A percentile compares a stretch with the other conserved stretches of the same genome.
Conservation (phyloP, 2,113 vertebrate genomes). For the Symphodus melops region DNA sequence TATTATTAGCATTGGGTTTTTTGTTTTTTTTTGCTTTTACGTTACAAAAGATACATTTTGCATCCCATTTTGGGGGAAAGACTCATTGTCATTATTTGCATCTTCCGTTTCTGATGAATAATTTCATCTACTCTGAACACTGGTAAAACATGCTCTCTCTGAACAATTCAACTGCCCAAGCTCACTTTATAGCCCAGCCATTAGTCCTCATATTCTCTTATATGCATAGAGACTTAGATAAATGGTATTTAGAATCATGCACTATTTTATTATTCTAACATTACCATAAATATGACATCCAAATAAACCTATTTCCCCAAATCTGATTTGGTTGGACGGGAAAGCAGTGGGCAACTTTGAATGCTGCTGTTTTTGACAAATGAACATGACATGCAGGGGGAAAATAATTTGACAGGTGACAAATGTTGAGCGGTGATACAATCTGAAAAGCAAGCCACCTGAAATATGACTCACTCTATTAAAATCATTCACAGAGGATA, state of each 20-base stretch:
- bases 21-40: constrained; percentile 8
- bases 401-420: constrained; percentile 90
- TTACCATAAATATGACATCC: constrained; percentile 81
- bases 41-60: constrained; percentile 38
- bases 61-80: constrained; percentile 43
- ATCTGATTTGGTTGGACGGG: constrained; percentile 80
- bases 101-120: constrained; percentile 58
- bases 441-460: constrained; percentile 86
- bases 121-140: constrained; percentile 8
- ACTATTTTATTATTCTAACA: constrained; percentile 77
- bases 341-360: constrained; percentile 78
- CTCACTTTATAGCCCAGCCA: constrained; percentile 51
- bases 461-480: constrained; percentile 88
- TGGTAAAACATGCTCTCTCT: constrained; percentile 47
- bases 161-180: constrained; percentile 56
- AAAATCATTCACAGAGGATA: constrained; percentile 87
- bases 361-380: constrained; percentile 84
- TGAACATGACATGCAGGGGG: constrained; percentile 83
- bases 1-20: background rate
- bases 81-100: constrained; percentile 44
- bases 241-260: constrained; percentile 70
- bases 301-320: constrained; percentile 72
- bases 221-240: constrained; percentile 67
- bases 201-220: constrained; percentile 62
- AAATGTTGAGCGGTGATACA: constrained; percentile 87